phyloP scores from a whole-genome alignment of 2,888 invertebrate genomes.

The Drosophila lacicola region DNA sequence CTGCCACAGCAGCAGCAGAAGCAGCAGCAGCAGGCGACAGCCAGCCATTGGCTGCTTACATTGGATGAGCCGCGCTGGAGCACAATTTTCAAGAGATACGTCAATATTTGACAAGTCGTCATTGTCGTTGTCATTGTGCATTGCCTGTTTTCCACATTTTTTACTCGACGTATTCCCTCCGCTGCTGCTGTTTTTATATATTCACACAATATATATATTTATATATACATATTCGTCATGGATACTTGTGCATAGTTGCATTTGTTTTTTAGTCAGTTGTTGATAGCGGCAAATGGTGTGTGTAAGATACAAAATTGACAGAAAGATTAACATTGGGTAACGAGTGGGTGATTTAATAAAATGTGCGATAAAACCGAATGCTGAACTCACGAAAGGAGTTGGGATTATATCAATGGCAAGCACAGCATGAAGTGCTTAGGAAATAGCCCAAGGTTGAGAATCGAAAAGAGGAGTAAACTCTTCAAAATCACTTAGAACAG shows the following conservation, averaged over 20 bases:
- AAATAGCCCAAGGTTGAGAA: no score
- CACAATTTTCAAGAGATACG: constrained; percentile 82
- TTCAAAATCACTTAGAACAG: no score
- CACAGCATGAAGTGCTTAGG: no score
- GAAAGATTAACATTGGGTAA: constrained; percentile 40
- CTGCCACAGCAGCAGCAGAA: constrained; percentile 41
- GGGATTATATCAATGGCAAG: background rate
- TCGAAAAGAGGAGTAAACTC: no score
- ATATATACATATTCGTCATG: constrained; percentile 29
- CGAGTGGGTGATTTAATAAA: constrained; percentile 15
- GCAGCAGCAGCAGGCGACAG: constrained; percentile 4
- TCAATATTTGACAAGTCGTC: constrained; percentile 82
- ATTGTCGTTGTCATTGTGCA: constrained; percentile 70
- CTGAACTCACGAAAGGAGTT: background rate
- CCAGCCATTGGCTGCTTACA: constrained; percentile 76
- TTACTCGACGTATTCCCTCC: constrained; percentile 17
- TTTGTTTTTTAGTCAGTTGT: constrained; percentile 53
- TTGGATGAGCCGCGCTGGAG: constrained; percentile 79
- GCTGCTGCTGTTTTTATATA: constrained; percentile 9
- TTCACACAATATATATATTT: background rate
- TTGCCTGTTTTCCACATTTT: constrained; percentile 48
- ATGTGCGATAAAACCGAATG: background rate
- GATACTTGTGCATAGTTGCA: constrained; percentile 67
- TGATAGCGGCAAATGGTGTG: constrained; percentile 55
- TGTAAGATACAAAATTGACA: constrained; percentile 43